These are phyloP conservation scores for Autographa gamma DNA, from an alignment of 2,888 invertebrate genomes.

Conservation along the genomic window DNA sequence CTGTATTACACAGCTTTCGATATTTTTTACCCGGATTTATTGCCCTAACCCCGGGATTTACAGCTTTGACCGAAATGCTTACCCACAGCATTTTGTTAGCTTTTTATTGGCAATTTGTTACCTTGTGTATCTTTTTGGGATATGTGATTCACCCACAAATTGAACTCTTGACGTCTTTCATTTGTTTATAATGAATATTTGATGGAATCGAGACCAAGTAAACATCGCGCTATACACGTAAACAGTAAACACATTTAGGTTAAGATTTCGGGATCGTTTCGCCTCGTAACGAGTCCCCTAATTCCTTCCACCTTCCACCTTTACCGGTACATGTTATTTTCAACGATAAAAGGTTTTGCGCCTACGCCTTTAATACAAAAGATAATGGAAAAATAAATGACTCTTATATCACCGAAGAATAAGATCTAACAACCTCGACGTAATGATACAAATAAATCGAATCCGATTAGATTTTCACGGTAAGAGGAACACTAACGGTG, in stretches of 20 bases:
- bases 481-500: constrained; percentile 38
- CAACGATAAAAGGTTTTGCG: constrained; percentile 45
- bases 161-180: constrained; percentile 71
- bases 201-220: constrained; percentile 30
- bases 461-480: constrained; percentile 47
- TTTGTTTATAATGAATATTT: constrained; percentile 57
- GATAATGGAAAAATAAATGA: constrained; percentile 53
- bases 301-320: constrained; percentile 25
- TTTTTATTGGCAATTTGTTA: constrained; percentile 88
- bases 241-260: constrained; percentile 35
- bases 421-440: constrained; percentile 28
- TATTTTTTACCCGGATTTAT: constrained; percentile 84
- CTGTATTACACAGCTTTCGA: constrained; percentile 83
- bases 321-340: constrained; percentile 33
- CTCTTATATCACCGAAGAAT: constrained; percentile 30
- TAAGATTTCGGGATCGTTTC: constrained; percentile 25
- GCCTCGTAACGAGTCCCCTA: constrained; percentile 28
- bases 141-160: constrained; percentile 78
- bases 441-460: constrained; percentile 44
- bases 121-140: constrained; percentile 84
- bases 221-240: constrained; percentile 33
- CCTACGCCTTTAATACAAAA: constrained; percentile 47
- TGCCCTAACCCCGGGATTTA: constrained; percentile 80
- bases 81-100: constrained; percentile 85
- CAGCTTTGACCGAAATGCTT: constrained; percentile 86